Base-by-base conservation (phyloP, 2,113 vertebrate species). In the Scartelaos histophorus region DNA sequence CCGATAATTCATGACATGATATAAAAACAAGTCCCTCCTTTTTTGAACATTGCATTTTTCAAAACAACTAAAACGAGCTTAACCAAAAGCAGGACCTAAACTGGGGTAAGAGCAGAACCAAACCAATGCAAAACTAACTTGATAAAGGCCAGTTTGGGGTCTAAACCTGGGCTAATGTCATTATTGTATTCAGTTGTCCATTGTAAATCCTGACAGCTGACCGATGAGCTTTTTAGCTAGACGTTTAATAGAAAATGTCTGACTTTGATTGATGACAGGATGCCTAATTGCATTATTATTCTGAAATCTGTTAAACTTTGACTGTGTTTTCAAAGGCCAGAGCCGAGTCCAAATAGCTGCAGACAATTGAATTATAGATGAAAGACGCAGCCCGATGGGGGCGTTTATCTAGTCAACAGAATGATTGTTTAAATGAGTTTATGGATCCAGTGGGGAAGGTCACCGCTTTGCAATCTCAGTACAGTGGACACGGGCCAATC, bases 381-480 rank as follows among this genome's bases (percentile, higher is more conserved):
- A 64, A n/a, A 43, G 34, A 83, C 68, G 57, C 71, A 71, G 47
- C 24, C 19, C 53, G 16, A 0, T 57, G 53, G 60, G 46, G 45
- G 70, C 68, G 61, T 51, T 71, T 47, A 21, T 0, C 35, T 0
- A 0, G 61, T 70, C 70, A 68, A 53, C 57, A 62, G 19, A 21
- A 58, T 61, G 68, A 74, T 78, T 74, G 75, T 77, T 83, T 78
- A 67, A 67, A 46, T 38, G 13, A 29, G 82, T 79, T 86, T 80
- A 77, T 83, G 80, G 78, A 83, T 82, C 77, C 58, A 68, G 19
- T 1, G 0, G 12, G n/a, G 72, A 82, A 81, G 78, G 85, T 86
- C 76, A 49, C 67, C 62, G 64, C 65, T 19, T 43, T 65, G 66
- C 78, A 73, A 24, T 71, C 73, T 17, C 57, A 1, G 12, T 71